Percentiles rank a stretch among this genome's conserved stretches.
Evolutionary conservation across 2,888 invertebrate species (phyloP).

Genomic region (Stenodera caucasica): DNA sequence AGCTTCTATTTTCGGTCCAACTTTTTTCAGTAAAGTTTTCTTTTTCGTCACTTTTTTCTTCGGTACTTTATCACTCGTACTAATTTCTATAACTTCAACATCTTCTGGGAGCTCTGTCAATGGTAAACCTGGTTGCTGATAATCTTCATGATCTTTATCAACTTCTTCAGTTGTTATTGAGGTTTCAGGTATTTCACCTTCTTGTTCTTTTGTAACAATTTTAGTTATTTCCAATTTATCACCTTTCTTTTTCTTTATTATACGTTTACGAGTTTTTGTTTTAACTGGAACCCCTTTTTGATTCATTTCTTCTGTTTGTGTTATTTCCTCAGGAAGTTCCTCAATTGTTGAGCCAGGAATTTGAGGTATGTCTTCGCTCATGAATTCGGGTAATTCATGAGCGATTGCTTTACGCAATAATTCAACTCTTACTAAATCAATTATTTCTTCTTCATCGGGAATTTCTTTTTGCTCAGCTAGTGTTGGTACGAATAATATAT

Average conservation of each 20-base stretch:
- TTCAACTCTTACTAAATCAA: slow-evolving; percentile 47
- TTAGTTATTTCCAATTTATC: slow-evolving; percentile 54
- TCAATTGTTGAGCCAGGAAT: slow-evolving; percentile 46
- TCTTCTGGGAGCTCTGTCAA: slow-evolving; percentile 50
- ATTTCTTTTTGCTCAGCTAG: slow-evolving; percentile 44
- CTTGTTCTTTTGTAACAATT: slow-evolving; percentile 53
- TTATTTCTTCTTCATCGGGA: slow-evolving; percentile 39
- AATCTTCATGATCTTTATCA: slow-evolving; percentile 40
- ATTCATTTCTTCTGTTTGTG: slow-evolving; percentile 39
- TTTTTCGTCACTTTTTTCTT: slow-evolving; percentile 52
- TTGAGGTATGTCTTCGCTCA: slow-evolving; percentile 41
- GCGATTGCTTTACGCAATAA: slow-evolving; percentile 46
- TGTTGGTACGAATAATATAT: slow-evolving; percentile 48
- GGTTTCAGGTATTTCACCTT: slow-evolving; percentile 40
- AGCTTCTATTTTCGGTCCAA: slow-evolving; percentile 46
- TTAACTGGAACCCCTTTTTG: slow-evolving; percentile 42
- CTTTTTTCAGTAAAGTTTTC: slow-evolving; percentile 44
- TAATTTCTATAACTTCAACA: slow-evolving; percentile 53
- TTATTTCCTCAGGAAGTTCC: slow-evolving; percentile 32
- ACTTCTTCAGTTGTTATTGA: slow-evolving; percentile 39
- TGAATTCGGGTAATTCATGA: slow-evolving; percentile 41
- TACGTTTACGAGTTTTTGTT: slow-evolving; percentile 43
- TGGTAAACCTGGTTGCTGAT: slow-evolving; percentile 33
- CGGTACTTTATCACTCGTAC: slow-evolving; percentile 50
- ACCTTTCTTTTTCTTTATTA: slow-evolving; percentile 44